Evolutionary conservation across 1,140 invertebrate genomes (phyloP).

Genomic region (Leptinotarsa defecta): DNA sequence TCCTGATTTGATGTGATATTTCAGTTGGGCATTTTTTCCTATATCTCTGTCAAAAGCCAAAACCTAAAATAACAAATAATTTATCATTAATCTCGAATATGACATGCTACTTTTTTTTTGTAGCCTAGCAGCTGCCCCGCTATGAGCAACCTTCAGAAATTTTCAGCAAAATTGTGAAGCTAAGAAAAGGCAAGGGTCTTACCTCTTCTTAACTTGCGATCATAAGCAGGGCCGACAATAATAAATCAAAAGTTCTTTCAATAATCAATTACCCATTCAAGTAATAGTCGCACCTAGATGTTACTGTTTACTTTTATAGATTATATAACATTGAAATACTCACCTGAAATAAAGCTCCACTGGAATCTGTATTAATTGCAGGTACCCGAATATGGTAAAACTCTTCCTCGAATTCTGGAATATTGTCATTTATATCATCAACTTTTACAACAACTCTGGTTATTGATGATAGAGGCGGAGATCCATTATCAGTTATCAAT

Average conservation of each 20-base stretch:
- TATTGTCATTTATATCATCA: slow-evolving; percentile 83
- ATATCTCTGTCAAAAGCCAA: slow-evolving; percentile 83
- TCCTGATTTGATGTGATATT: slow-evolving; percentile 79
- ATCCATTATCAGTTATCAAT: slow-evolving; percentile 78
- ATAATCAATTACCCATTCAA: too few species aligned
- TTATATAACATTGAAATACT: neutral
- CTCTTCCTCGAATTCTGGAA: slow-evolving; percentile 79
- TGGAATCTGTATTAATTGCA: slow-evolving; percentile 59
- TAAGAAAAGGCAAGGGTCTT: too few species aligned
- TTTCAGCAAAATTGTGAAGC: too few species aligned
- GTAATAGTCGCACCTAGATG: too few species aligned
- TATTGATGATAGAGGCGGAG: slow-evolving; percentile 75
- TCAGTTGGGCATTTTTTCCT: slow-evolving; percentile 79
- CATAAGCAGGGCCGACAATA: too few species aligned
- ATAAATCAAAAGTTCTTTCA: too few species aligned
- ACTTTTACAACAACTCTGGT: slow-evolving; percentile 83
- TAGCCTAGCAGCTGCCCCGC: too few species aligned
- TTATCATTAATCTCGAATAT: neutral
- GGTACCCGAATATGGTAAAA: slow-evolving; percentile 82
- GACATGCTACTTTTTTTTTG: too few species aligned
- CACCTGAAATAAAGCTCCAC: slow-evolving; percentile 70
- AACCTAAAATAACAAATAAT: slow-evolving; percentile 63
- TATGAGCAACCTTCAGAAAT: too few species aligned
- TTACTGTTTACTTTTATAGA: too few species aligned
- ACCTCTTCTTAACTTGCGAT: too few species aligned